A percentile compares a stretch with the other conserved stretches of the same genome.
Evolutionary conservation across 2,113 vertebrate species (phyloP).

Genomic region (Dendropsophus ebraccatus): DNA sequence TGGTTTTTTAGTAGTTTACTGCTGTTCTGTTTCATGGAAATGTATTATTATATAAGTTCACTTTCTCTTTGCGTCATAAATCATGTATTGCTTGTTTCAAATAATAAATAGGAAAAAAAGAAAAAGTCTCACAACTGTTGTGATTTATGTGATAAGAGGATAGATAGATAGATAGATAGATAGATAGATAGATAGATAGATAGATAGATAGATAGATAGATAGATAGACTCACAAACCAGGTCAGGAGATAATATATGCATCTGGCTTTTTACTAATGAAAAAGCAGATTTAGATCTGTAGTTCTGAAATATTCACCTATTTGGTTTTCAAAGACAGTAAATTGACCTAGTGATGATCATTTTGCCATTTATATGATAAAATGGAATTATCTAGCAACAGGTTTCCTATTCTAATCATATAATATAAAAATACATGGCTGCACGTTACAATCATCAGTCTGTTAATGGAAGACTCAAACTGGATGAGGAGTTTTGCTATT

Average conservation of each 20-base stretch:
- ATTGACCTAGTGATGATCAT: background rate
- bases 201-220: background rate
- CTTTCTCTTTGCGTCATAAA: background rate
- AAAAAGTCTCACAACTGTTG: no score
- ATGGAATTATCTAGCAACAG: slow-evolving; percentile 12
- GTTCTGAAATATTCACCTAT: background rate
- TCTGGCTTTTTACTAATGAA: background rate
- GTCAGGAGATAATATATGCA: background rate
- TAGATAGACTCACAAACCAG: background rate
- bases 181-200: background rate
- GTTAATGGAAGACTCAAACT: background rate
- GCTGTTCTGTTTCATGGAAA: background rate
- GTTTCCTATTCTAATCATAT: background rate
- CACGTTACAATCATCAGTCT: background rate
- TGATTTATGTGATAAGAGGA: no score
- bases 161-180: background rate
- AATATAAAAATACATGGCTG: background rate
- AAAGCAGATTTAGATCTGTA: background rate
- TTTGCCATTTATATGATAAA: background rate
- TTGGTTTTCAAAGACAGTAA: background rate
- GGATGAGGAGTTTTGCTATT: slow-evolving; percentile 15
- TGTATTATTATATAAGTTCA: background rate
- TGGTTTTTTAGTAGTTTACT: background rate
- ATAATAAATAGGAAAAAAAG: background rate
- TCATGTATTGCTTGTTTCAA: background rate